phyloP scores from a whole-genome alignment of 2,797 vertebrate species.

The Clarias pachynema region DNA sequence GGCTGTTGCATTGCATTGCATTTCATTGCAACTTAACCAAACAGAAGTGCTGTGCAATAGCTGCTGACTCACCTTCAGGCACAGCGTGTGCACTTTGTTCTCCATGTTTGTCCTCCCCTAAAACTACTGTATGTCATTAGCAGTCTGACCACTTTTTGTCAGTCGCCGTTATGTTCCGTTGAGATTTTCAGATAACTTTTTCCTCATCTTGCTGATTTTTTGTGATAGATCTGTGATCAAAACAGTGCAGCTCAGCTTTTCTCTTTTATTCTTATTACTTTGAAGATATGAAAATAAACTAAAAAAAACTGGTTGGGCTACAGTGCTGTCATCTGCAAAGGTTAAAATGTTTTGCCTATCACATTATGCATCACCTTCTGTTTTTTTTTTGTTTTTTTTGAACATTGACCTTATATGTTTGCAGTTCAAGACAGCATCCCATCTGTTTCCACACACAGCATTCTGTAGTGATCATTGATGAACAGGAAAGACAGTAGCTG shows the following conservation, averaged over 20 bases:
- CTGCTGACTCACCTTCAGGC: conserved; percentile 32
- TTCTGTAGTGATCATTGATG: background rate
- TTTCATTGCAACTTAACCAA: conserved; percentile 48
- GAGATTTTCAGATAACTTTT: conserved; percentile 25
- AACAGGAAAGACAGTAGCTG: background rate
- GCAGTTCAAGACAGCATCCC: background rate
- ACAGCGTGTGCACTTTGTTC: conserved; percentile 11
- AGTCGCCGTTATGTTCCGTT: conserved; percentile 14
- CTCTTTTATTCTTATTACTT: background rate
- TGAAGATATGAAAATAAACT: background rate
- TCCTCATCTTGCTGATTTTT: background rate
- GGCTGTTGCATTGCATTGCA: conserved; percentile 1
- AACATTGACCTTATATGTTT: background rate
- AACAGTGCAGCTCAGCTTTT: background rate
- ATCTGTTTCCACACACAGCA: background rate
- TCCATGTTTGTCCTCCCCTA: conserved; percentile 28
- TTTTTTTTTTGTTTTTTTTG: background rate
- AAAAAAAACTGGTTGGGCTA: background rate
- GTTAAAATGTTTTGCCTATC: background rate
- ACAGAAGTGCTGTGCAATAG: conserved; percentile 31
- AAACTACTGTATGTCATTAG: conserved; percentile 46
- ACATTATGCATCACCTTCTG: conserved; percentile 1
- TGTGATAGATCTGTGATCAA: conserved; percentile 10
- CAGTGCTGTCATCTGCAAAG: conserved; percentile 8
- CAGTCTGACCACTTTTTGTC: conserved; percentile 30